phyloP scores from a whole-genome alignment of 2,797 vertebrate species.

The Cyprinodon diabolis region DNA sequence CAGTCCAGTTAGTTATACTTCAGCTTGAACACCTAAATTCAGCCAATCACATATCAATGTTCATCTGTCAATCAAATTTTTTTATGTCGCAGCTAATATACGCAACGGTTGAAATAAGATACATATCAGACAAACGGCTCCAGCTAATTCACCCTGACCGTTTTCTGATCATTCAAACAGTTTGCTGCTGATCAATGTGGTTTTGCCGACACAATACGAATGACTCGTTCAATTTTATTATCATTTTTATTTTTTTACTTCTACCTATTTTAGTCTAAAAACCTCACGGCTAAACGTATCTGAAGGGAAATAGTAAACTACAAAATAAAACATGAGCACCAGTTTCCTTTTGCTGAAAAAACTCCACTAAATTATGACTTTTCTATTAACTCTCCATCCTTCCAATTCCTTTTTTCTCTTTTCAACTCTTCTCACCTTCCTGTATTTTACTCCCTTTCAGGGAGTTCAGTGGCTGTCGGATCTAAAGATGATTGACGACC shows the following conservation, averaged over 20 bases:
- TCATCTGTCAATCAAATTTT: too few relatives aligned
- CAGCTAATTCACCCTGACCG: not conserved
- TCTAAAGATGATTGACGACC: conserved; percentile 53
- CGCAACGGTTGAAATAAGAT: too few relatives aligned
- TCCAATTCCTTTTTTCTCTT: not conserved
- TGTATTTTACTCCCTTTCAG: conserved; percentile 7
- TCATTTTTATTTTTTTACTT: not conserved
- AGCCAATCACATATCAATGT: too few relatives aligned
- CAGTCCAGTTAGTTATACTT: too few relatives aligned
- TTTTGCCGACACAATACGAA: not conserved
- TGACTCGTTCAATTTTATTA: not conserved
- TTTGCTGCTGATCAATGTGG: not conserved
- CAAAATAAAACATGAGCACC: not conserved
- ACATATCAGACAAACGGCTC: not conserved
- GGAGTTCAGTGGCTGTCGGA: conserved; percentile 51
- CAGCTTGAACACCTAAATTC: too few relatives aligned
- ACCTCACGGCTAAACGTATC: not conserved
- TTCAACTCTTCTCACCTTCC: not conserved
- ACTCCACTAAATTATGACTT: not conserved
- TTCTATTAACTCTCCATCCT: not conserved
- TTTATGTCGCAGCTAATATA: too few relatives aligned
- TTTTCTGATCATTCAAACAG: not conserved
- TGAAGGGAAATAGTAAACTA: not conserved
- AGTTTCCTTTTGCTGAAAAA: too few relatives aligned
- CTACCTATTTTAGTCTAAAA: not conserved